phyloP scores from a whole-genome alignment of 2,888 invertebrate genomes.

The Spodoptera exigua region DNA sequence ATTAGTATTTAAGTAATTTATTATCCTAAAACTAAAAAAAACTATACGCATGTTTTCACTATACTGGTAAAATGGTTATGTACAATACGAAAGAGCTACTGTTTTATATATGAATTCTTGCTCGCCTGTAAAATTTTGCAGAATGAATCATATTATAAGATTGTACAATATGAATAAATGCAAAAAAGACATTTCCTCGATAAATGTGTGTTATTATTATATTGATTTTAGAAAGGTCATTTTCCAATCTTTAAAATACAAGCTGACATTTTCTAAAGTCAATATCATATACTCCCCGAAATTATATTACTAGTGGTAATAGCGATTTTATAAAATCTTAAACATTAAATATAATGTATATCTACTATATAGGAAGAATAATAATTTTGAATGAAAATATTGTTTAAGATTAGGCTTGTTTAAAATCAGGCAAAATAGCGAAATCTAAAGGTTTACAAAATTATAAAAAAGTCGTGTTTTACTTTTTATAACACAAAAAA shows the following conservation, averaged over 20 bases:
- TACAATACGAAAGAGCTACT: slow-evolving; percentile 89
- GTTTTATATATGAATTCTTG: slow-evolving; percentile 90
- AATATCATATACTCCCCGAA: neutral
- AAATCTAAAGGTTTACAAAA: no score
- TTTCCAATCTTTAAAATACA: neutral
- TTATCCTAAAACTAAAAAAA: slow-evolving; percentile 89
- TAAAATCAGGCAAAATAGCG: no score
- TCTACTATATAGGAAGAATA: no score
- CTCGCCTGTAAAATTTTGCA: slow-evolving; percentile 90
- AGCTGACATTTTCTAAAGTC: slow-evolving; percentile 2
- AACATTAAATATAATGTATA: no score
- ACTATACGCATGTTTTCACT: slow-evolving; percentile 90
- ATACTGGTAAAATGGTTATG: slow-evolving; percentile 89
- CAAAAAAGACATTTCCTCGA: slow-evolving; percentile 89
- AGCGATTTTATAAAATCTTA: no score
- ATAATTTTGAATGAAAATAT: no score
- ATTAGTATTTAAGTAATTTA: slow-evolving; percentile 90
- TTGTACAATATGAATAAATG: slow-evolving; percentile 90
- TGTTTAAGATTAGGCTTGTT: no score
- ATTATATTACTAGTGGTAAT: no score
- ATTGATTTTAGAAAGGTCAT: slow-evolving; percentile 16
- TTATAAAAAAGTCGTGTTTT: no score
- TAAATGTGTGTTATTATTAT: slow-evolving; percentile 62
- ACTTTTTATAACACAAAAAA: no score
- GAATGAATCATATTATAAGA: slow-evolving; percentile 89